Evolutionary conservation across 2,113 vertebrate species (phyloP).

Genomic region (Spermophilus dauricus): DNA sequence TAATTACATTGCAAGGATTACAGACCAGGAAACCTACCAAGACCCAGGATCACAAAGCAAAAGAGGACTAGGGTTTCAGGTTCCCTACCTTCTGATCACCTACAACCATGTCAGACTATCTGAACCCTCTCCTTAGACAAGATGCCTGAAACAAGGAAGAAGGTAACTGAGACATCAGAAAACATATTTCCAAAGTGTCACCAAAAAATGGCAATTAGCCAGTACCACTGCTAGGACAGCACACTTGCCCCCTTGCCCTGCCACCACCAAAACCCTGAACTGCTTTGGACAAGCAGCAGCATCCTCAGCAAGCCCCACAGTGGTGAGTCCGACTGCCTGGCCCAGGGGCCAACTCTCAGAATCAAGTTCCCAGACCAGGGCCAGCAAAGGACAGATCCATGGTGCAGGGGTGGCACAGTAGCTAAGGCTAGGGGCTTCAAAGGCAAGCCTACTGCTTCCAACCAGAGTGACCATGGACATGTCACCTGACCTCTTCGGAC

Average conservation of each 20-base stretch:
- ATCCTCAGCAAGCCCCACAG: slow-evolving; percentile 71
- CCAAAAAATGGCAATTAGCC: neutral
- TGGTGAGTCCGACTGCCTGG: slow-evolving; percentile 69
- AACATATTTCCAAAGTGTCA: neutral
- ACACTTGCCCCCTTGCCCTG: neutral
- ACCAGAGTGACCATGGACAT: neutral
- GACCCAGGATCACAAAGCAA: neutral
- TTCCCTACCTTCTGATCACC: neutral
- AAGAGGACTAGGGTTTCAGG: neutral
- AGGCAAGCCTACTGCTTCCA: neutral
- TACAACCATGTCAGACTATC: neutral
- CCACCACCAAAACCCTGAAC: slow-evolving; percentile 62
- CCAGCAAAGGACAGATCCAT: neutral
- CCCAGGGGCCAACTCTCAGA: slow-evolving; percentile 65
- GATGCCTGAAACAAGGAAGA: neutral
- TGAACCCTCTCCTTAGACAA: neutral
- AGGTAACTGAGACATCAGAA: neutral
- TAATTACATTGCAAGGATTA: neutral
- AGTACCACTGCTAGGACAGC: slow-evolving; percentile 48
- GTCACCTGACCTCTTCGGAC: neutral
- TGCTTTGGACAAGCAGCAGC: slow-evolving; percentile 71
- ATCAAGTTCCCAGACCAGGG: slow-evolving; percentile 69
- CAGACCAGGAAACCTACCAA: neutral
- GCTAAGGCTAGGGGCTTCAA: neutral
- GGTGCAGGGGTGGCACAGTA: neutral